Conservation (phyloP, 92 coral and sea anemone species). For the Epizoanthus illoricatus region DNA sequence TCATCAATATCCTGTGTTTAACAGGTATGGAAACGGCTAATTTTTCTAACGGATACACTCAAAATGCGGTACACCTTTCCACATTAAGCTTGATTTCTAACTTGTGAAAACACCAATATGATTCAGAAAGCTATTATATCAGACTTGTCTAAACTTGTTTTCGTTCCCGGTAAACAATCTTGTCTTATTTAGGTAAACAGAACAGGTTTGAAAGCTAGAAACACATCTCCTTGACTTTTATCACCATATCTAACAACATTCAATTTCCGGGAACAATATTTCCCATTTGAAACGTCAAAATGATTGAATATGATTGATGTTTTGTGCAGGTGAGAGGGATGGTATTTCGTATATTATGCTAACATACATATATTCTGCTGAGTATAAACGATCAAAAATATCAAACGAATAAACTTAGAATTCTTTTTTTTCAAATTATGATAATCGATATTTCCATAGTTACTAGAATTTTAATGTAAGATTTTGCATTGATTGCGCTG, state of each 20-base stretch:
- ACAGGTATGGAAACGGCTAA: no score
- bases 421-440: no score
- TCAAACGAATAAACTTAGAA: neutral
- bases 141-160: neutral
- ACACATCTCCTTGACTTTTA: neutral
- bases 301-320: neutral
- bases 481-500: no score
- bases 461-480: no score
- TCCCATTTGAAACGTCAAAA: neutral
- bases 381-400: neutral
- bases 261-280: neutral
- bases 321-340: neutral
- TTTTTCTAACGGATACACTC: neutral
- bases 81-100: neutral
- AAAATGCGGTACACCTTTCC: neutral
- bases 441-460: no score
- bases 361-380: neutral
- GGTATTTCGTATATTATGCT: neutral
- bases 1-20: neutral
- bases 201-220: neutral
- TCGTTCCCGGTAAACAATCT: neutral
- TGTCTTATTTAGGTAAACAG: neutral
- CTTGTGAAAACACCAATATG: neutral
- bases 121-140: neutral
- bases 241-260: neutral